Percentiles rank a stretch among this genome's conserved stretches.
Conservation (phyloP, 2,113 vertebrate genomes). For the Tonatia bakeri region DNA sequence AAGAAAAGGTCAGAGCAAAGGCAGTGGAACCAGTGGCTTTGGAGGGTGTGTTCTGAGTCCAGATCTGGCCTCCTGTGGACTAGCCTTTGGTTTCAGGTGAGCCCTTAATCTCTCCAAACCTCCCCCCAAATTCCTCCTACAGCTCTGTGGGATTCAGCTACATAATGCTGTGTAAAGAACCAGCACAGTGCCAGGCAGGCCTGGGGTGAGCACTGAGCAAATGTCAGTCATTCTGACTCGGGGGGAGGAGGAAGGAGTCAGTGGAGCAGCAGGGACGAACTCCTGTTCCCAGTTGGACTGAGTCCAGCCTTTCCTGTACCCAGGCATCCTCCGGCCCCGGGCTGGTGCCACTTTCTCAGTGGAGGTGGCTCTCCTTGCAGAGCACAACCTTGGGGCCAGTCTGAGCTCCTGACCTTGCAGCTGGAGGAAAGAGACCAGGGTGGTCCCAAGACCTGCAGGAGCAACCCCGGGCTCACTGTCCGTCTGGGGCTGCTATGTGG, state of each 20-base stretch:
- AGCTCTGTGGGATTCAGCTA: not conserved
- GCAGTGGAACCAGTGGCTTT: not conserved
- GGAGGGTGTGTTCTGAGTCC: not conserved
- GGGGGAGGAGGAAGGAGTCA: not conserved
- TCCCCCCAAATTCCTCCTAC: not conserved
- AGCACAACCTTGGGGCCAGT: not conserved
- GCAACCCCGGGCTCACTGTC: not conserved
- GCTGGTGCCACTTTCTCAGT: not conserved
- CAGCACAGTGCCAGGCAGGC: not conserved
- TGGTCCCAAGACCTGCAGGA: not conserved
- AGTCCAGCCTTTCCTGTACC: not conserved
- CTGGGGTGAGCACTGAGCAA: not conserved
- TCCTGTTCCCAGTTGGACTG: not conserved
- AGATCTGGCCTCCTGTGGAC: not conserved
- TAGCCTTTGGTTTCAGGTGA: not conserved
- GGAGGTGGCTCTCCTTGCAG: not conserved
- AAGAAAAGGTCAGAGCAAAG: not conserved
- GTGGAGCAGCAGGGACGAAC: not conserved
- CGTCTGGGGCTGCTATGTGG: not conserved
- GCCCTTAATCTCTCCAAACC: not conserved
- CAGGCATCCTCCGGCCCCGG: not conserved
- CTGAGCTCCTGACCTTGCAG: not conserved
- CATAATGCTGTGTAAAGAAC: not conserved
- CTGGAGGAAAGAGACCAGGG: not conserved
- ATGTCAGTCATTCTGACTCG: not conserved